Percentiles rank a stretch among this genome's conserved stretches.
Conservation (phyloP, 2,888 invertebrate species). For the Sinohyriopsis cumingii region DNA sequence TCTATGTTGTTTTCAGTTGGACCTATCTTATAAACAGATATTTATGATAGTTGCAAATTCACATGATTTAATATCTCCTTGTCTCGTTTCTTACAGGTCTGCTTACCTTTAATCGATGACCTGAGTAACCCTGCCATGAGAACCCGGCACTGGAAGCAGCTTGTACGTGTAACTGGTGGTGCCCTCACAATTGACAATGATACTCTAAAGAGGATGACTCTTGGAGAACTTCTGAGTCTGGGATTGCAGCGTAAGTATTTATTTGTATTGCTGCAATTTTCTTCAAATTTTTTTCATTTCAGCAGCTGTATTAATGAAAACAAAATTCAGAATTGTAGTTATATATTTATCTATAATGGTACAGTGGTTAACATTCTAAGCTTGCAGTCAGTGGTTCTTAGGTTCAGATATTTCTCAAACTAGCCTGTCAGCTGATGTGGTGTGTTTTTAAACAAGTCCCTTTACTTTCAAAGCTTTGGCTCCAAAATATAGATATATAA, state of each 20-base stretch:
- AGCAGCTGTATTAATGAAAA: not conserved
- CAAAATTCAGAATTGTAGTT: no score
- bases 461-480: no score
- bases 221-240: conserved; percentile 70
- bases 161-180: conserved; percentile 70
- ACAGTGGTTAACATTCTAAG: no score
- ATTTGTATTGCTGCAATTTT: not conserved
- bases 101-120: conserved; percentile 70
- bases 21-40: no score
- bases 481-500: no score
- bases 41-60: no score
- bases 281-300: not conserved
- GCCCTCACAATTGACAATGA: conserved; percentile 70
- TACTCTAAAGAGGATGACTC: conserved; percentile 70
- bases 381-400: no score
- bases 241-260: conserved; percentile 68
- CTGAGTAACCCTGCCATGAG: conserved; percentile 71
- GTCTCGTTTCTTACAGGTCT: conserved; percentile 50
- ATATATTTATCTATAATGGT: no score
- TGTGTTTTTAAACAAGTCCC: no score
- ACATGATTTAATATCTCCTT: not conserved
- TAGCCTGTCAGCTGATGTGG: no score
- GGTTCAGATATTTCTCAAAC: no score
- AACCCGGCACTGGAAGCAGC: conserved; percentile 72
- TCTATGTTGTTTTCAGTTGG: no score